phyloP scores from a whole-genome alignment of 1,140 invertebrate genomes.

The Globodera rostochiensis region DNA sequence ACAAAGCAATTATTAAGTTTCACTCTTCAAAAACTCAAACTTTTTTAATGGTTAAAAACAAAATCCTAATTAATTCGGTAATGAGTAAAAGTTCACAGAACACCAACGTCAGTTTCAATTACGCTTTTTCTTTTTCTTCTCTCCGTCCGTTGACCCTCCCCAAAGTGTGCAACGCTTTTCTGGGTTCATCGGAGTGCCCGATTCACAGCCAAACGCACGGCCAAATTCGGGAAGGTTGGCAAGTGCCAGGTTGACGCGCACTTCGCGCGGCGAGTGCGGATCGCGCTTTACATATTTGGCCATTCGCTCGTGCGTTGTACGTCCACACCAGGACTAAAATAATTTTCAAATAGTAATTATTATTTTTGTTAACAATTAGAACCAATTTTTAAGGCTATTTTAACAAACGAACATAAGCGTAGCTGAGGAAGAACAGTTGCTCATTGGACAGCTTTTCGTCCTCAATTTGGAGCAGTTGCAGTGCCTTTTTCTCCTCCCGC shows the following conservation, averaged over 20 bases:
- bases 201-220: conserved; percentile 15
- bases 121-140: not conserved
- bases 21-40: too few species aligned
- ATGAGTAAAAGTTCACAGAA: too few species aligned
- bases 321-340: conserved; percentile 16
- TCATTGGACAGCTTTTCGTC: conserved; percentile 1
- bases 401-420: conserved; percentile 22
- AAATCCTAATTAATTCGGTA: too few species aligned
- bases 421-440: conserved; percentile 24
- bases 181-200: conserved; percentile 19
- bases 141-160: not conserved
- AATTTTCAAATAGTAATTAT: not conserved
- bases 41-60: too few species aligned
- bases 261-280: conserved; percentile 8
- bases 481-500: conserved; percentile 2
- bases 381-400: not conserved
- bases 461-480: not conserved
- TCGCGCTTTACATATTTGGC: conserved; percentile 11
- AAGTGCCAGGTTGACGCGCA: conserved; percentile 17
- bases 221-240: conserved; percentile 18
- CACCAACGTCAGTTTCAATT: not conserved
- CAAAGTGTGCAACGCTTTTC: conserved; percentile 13
- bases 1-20: too few species aligned
- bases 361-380: too few species aligned
- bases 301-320: conserved; percentile 10